Conservation (phyloP, 2,797 vertebrate species). For the Potorous gilbertii region DNA sequence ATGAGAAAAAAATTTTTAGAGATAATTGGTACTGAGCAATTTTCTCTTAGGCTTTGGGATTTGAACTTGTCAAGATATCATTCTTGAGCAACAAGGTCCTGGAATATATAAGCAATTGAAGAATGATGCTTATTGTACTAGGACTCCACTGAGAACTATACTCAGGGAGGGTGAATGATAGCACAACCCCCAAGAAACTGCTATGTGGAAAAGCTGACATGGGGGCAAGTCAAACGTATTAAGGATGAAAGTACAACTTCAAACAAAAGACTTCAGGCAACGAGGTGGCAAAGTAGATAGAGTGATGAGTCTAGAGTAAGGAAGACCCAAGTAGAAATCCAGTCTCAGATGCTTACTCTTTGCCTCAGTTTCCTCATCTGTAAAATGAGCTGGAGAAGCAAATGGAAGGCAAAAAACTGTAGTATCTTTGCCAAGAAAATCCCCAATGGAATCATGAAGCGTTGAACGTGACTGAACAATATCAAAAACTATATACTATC, state of each 20-base stretch:
- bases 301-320: background rate
- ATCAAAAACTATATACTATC: background rate
- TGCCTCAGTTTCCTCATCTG: background rate
- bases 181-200: background rate
- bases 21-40: background rate
- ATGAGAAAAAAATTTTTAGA: background rate
- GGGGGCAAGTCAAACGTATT: background rate
- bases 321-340: background rate
- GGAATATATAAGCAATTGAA: background rate
- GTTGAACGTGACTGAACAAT: background rate
- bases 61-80: background rate
- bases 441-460: background rate
- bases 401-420: background rate
- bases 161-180: background rate
- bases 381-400: background rate
- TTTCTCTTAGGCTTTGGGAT: background rate
- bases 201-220: background rate
- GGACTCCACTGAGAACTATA: background rate
- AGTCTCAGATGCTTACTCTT: background rate
- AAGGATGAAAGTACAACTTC: background rate
- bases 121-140: background rate
- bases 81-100: background rate
- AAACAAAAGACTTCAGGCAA: background rate
- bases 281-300: background rate
- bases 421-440: background rate